Evolutionary conservation across 2,888 invertebrate species (phyloP).

Genomic region (Fissipunctia ypsillon): DNA sequence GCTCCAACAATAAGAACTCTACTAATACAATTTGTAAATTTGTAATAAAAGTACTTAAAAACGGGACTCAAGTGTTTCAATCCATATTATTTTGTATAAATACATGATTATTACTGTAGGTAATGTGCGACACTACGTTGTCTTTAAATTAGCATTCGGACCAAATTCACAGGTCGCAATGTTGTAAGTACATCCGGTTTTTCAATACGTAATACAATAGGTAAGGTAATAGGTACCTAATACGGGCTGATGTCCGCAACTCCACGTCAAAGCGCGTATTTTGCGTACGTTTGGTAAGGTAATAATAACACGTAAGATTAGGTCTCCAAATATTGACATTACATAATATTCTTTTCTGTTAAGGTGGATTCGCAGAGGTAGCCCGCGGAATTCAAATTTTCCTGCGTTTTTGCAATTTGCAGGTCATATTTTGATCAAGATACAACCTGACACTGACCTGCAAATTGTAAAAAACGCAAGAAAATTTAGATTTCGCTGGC

Average conservation of each 20-base stretch:
- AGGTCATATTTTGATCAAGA: no score
- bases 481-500: no score
- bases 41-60: background rate
- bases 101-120: background rate
- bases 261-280: no score
- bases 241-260: no score
- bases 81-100: slow-evolving; percentile 5
- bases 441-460: no score
- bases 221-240: no score
- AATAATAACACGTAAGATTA: background rate
- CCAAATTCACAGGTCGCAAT: background rate
- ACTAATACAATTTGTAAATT: background rate
- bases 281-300: no score
- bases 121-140: background rate
- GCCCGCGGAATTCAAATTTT: no score
- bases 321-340: background rate
- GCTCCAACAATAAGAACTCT: background rate
- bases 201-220: background rate
- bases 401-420: no score
- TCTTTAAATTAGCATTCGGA: background rate
- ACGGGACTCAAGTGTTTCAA: background rate
- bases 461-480: no score
- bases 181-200: background rate
- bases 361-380: no score
- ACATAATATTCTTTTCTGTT: background rate